Conservation (phyloP, 2,888 invertebrate species). For the Dynastes tityus region DNA sequence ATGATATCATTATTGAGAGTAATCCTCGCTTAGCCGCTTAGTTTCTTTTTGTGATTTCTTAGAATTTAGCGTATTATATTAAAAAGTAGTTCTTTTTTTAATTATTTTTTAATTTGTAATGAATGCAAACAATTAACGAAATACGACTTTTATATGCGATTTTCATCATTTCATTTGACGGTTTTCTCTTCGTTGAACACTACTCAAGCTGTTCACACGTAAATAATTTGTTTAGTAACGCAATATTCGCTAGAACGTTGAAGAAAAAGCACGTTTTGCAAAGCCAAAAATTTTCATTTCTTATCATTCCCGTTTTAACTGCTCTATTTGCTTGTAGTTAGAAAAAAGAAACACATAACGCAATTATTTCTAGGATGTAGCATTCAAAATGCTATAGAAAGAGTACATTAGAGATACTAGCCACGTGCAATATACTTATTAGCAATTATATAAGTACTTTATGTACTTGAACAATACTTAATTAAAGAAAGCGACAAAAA, state of each 20-base stretch:
- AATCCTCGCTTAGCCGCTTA: conserved; percentile 60
- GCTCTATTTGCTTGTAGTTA: conserved; percentile 21
- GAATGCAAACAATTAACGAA: conserved; percentile 30
- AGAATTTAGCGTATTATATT: conserved; percentile 45
- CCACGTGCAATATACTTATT: conserved; percentile 45
- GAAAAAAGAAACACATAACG: not conserved
- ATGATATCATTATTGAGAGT: conserved; percentile 18
- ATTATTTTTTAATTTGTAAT: conserved; percentile 46
- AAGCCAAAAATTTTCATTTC: conserved; percentile 11
- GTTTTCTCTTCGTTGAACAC: not conserved
- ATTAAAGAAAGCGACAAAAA: not conserved
- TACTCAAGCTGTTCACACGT: no score
- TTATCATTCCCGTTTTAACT: not conserved
- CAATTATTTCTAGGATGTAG: not conserved
- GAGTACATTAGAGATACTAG: conserved; percentile 25
- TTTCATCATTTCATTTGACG: not conserved
- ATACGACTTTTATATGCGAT: conserved; percentile 36
- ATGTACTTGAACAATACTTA: conserved; percentile 17
- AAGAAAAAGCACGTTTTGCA: not conserved
- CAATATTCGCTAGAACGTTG: no score
- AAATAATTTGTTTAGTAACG: no score
- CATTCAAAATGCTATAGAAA: conserved; percentile 2
- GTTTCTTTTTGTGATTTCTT: conserved; percentile 58
- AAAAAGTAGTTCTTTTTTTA: conserved; percentile 40
- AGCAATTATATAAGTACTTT: conserved; percentile 14